Conservation (phyloP, 2,797 vertebrate species). For the Siniperca undulata region DNA sequence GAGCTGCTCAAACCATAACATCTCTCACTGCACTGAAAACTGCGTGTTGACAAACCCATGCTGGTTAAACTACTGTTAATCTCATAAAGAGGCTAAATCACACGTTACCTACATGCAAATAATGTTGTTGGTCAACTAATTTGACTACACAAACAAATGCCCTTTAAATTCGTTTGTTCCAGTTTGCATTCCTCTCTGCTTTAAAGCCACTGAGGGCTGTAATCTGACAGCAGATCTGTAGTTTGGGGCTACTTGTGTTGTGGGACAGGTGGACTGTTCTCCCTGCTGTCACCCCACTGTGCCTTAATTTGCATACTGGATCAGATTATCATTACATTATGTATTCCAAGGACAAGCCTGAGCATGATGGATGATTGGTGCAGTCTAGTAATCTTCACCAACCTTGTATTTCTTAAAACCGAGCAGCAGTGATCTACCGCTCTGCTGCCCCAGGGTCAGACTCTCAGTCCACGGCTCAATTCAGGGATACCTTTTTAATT, state of each 20-base stretch:
- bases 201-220: neutral
- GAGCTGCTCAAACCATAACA: constrained; percentile 28
- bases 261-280: constrained; percentile 46
- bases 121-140: neutral
- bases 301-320: constrained; percentile 68
- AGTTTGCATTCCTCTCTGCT: constrained; percentile 2
- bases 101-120: neutral
- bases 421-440: constrained; percentile 40
- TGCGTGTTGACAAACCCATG: neutral
- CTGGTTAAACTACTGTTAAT: neutral
- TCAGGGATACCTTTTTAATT: neutral
- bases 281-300: constrained; percentile 50
- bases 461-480: neutral
- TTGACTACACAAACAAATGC: neutral
- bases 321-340: constrained; percentile 77
- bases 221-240: constrained; percentile 42
- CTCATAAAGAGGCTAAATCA: neutral
- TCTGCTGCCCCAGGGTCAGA: constrained; percentile 53
- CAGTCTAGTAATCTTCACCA: constrained; percentile 68
- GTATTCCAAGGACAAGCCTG: constrained; percentile 72
- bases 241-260: constrained; percentile 27
- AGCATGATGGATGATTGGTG: constrained; percentile 73
- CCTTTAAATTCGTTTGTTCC: neutral
- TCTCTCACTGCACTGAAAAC: neutral
- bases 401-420: constrained; percentile 47